phyloP scores from a whole-genome alignment of 2,888 invertebrate species.

The Aphrophora alni region DNA sequence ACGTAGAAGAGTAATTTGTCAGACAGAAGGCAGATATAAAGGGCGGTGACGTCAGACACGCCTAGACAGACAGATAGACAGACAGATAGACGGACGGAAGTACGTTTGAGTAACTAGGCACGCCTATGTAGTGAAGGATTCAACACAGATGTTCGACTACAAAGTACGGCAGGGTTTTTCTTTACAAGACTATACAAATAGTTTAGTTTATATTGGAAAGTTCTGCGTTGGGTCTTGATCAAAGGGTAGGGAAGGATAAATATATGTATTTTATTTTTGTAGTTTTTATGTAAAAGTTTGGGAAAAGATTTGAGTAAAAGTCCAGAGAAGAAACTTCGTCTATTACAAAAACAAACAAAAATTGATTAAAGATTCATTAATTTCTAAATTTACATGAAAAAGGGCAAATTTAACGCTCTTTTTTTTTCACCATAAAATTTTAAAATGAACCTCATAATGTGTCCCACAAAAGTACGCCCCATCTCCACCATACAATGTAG shows the following conservation, averaged over 20 bases:
- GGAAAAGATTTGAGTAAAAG: no score
- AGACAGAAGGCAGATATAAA: background rate
- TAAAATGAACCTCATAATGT: no score
- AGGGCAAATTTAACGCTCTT: no score
- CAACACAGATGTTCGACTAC: background rate
- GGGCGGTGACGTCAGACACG: background rate
- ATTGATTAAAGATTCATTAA: no score
- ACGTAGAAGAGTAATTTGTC: background rate
- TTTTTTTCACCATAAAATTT: no score
- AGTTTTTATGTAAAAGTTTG: no score
- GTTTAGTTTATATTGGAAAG: background rate
- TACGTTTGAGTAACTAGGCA: background rate
- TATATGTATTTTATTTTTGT: no score
- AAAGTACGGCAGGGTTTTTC: background rate
- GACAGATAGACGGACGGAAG: background rate
- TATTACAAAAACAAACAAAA: no score
- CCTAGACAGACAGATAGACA: background rate
- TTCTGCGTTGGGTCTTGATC: background rate
- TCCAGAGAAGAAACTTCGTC: no score
- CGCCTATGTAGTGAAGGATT: background rate
- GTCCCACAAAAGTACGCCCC: no score
- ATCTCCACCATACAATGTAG: no score
- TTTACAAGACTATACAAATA: background rate
- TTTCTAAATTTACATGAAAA: no score
- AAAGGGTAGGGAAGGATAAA: background rate